Evolutionary conservation across 2,888 invertebrate genomes (phyloP), one percentile per base, ranked within the genome.

Genomic region (Embidobia sp.): DNA sequence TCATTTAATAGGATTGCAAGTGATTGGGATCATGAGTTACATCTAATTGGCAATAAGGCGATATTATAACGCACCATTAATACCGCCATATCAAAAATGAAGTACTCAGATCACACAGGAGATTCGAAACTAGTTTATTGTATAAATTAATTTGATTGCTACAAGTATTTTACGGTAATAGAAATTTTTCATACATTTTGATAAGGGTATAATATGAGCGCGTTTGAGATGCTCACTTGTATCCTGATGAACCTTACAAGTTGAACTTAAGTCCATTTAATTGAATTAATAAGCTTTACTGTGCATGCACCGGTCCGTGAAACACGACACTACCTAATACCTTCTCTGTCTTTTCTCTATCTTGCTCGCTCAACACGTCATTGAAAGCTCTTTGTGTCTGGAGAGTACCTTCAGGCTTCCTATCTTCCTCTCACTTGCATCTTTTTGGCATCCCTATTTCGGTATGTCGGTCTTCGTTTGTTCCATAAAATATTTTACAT

Each of bases 241-340:
- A 81, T 83, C 83, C 80, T 80, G 84, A 85, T 85, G 83, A 82
- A 85, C 83, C 83, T 84, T 76, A 79, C 80, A 78, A 79, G 83
- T 70, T 80, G 81, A 83, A 85, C 83, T 85, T 84, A 83, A 86
- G 84, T 82, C 84, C 82, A 84, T 85, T 85, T 85, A 86, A 86
- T 86, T 85, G 85, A 87, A 87, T 87, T 87, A 87, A 86, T 87
- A 86, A 87, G 86, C 86, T 87, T 84, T 85, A 84, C 84, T 85
- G 84, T 86, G 85, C 84, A 86, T 84, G 84, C 85, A 86, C 84
- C 84, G 84, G 83, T 79, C 84, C 84, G 84, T 86, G 86, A 87
- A 87, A 87, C 86, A 85, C 85, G 86, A 87, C 86, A 85, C 85
- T 78, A 82, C 80, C 81, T 83, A 81, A 83, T 61, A 49, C 59